These are phyloP conservation scores for Tinamus major DNA, from an alignment of 2,797 vertebrate genomes.

Conservation along the genomic window DNA sequence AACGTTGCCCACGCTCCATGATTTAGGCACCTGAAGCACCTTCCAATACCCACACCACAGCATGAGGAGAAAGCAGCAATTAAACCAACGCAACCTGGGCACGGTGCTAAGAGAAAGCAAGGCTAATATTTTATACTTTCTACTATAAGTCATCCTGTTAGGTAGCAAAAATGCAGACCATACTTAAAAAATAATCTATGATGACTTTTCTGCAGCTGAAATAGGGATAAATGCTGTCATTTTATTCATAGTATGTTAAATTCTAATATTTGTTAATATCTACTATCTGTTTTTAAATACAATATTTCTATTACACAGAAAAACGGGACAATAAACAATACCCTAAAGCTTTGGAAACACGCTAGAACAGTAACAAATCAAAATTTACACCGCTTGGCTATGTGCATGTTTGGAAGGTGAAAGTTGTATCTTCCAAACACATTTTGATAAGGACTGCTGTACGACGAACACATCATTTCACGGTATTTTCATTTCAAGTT, in stretches of 20 bases:
- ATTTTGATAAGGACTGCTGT: not conserved
- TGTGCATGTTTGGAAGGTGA: not conserved
- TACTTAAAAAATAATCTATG: not conserved
- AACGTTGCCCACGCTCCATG: accelerated
- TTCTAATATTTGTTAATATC: not conserved
- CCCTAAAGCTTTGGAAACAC: not conserved
- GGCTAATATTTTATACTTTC: not conserved
- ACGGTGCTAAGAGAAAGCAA: not conserved
- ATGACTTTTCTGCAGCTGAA: not conserved
- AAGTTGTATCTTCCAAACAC: not conserved
- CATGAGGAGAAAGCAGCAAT: not conserved
- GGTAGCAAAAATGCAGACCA: not conserved
- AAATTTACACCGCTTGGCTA: not conserved
- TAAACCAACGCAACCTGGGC: no score
- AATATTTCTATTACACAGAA: not conserved
- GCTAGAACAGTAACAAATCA: no score
- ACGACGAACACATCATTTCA: constrained; percentile 24
- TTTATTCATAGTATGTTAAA: not conserved
- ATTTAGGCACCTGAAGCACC: accelerated
- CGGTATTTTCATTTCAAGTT: not conserved
- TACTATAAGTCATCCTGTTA: not conserved
- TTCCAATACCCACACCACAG: not conserved
- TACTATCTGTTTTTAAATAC: not conserved
- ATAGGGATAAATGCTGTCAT: not conserved
- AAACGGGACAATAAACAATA: not conserved